Base-by-base conservation (phyloP, 2,113 vertebrate species). In the Pangasianodon hypophthalmus region DNA sequence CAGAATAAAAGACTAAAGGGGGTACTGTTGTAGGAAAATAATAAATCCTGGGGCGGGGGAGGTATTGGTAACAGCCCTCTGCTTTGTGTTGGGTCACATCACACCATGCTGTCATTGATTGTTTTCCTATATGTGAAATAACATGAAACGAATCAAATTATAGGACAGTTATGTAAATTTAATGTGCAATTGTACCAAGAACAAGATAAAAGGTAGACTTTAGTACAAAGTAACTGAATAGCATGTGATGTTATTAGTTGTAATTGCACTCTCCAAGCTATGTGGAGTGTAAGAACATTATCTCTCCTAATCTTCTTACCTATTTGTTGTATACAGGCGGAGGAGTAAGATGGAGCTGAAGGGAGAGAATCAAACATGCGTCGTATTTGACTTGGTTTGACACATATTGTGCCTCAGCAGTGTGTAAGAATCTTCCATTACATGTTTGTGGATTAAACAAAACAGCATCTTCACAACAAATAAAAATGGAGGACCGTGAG, bases 251-350 rank as follows among this genome's bases (percentile, higher is more conserved):
- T 89, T 67, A 75, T 80, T 86, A 21, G 75, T 69, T 80, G 52
- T 77, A 46, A 73, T 71, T 73, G 44, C 50, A 37, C 80, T 92
- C 4, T 90, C 71, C 64, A 62, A 73, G 84, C 85, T 87, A 73
- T 50, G 48, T 62, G 32, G 80, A 73, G 58, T 44, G 58, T 96
- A 96, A 96, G 96, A 95, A 92, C 95, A 94, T 96, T 96, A 96
- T 95, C 95, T 94, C 90, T 91, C 41, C 91, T 96, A 96, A 96
- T 96, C 96, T 93, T 95, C 95, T 96, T 96, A 95, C 94, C 94
- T 94, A 94, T 96, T 95, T 96, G 95, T 94, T 93, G 24, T 93
- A 90, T 52, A 92, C 94, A 95, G 93, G 95, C 95, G 94, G 93
- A 90, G 90, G 79, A 91, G 90, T 92, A 91, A 93, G 88, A 92